phyloP scores from a whole-genome alignment of 2,797 vertebrate genomes.

The Poecilia gillii region DNA sequence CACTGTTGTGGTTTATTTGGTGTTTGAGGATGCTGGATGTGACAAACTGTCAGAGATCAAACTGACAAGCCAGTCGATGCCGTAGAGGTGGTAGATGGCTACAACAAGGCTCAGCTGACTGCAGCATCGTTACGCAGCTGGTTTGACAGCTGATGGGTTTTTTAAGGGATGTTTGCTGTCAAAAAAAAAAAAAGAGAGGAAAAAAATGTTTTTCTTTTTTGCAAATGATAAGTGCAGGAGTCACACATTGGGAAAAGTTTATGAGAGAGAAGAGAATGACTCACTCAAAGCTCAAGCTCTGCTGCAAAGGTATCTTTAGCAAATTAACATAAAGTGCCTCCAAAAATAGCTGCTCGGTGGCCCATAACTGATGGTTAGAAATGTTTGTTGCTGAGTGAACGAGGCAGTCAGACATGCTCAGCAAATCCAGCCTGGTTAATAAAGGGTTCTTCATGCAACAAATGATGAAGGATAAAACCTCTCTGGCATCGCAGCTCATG shows the following conservation, averaged over 20 bases:
- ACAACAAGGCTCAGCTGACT: slow-evolving; percentile 38
- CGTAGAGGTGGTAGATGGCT: slow-evolving; percentile 52
- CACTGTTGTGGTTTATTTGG: not conserved
- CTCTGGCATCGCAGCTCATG: not conserved
- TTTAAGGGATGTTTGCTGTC: slow-evolving; percentile 58
- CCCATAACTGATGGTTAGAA: slow-evolving; percentile 2
- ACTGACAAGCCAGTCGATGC: slow-evolving; percentile 40
- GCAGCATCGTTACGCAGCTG: slow-evolving; percentile 46
- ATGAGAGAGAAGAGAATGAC: slow-evolving; percentile 43
- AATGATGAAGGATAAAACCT: slow-evolving; percentile 1
- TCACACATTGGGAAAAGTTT: slow-evolving; percentile 39
- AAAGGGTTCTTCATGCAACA: slow-evolving; percentile 1
- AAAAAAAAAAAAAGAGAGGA: slow-evolving; percentile 19
- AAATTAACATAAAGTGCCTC: slow-evolving; percentile 31
- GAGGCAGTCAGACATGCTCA: slow-evolving; percentile 7
- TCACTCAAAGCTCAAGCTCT: slow-evolving; percentile 39
- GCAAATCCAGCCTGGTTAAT: slow-evolving; percentile 7
- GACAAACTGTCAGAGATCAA: slow-evolving; percentile 34
- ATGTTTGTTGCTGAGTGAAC: slow-evolving; percentile 10
- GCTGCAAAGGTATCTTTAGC: slow-evolving; percentile 38
- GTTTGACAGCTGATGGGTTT: slow-evolving; percentile 57
- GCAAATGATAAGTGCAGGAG: slow-evolving; percentile 50
- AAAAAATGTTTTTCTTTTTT: slow-evolving; percentile 23
- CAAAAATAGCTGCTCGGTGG: slow-evolving; percentile 3
- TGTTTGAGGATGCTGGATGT: not conserved